These are phyloP conservation scores for Drosophila quinaria DNA, from an alignment of 2,888 invertebrate species.

Conservation along the genomic window DNA sequence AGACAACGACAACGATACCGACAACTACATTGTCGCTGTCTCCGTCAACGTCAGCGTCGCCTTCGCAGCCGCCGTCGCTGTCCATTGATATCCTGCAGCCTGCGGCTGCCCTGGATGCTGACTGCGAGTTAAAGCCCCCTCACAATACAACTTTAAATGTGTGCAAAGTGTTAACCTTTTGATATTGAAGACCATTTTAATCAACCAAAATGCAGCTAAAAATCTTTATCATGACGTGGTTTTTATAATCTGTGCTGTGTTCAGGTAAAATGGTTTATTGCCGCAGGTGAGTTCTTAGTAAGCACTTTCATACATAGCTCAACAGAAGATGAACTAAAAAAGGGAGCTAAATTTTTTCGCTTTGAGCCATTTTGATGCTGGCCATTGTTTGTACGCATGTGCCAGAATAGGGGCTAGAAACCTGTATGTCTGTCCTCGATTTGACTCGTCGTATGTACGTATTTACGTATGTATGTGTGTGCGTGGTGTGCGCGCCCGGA, in stretches of 20 bases:
- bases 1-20: conserved; percentile 25
- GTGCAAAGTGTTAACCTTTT: conserved; percentile 36
- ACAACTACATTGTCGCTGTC: conserved; percentile 29
- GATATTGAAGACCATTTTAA: conserved; percentile 11
- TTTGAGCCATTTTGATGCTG: conserved; percentile 21
- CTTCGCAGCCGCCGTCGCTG: conserved; percentile 26
- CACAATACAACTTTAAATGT: conserved; percentile 8
- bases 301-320: conserved; percentile 44
- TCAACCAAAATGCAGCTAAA: not conserved
- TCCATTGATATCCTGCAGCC: conserved; percentile 54
- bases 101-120: conserved; percentile 41
- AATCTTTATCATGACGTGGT: conserved; percentile 3
- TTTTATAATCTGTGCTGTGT: conserved; percentile 3
- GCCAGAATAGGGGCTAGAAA: conserved; percentile 49
- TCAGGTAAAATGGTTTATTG: conserved; percentile 27
- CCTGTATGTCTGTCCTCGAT: conserved; percentile 68
- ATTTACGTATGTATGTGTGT: conserved; percentile 6
- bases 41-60: conserved; percentile 27
- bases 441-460: conserved; percentile 58
- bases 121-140: conserved; percentile 11
- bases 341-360: conserved; percentile 33
- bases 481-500: conserved; percentile 57
- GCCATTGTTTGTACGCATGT: conserved; percentile 66
- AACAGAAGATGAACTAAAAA: conserved; percentile 27
- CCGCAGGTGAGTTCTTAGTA: conserved; percentile 53